Percentiles rank a stretch among this genome's conserved stretches.
These are phyloP conservation scores for Pogonognathellus flavescens DNA, from an alignment of 1,140 invertebrate species.

Conservation along the genomic window DNA sequence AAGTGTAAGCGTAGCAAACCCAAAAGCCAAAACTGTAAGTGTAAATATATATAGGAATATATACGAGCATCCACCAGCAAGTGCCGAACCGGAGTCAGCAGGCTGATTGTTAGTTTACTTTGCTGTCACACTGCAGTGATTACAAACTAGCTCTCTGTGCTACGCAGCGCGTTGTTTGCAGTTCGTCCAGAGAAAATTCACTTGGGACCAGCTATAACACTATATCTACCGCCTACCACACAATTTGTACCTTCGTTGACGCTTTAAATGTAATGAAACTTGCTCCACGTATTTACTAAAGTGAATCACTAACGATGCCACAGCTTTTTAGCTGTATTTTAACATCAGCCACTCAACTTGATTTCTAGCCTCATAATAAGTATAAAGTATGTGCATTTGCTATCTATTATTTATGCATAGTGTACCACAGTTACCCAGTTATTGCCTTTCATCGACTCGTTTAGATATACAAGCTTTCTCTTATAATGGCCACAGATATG, in stretches of 20 bases:
- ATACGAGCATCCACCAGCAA: too few relatives aligned
- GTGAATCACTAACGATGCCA: background rate
- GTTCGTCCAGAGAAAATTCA: slow-evolving; percentile 27
- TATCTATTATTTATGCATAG: too few relatives aligned
- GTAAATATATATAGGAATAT: too few relatives aligned
- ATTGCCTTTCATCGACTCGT: too few relatives aligned
- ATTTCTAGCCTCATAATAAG: background rate
- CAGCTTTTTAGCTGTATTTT: background rate
- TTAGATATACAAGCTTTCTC: too few relatives aligned
- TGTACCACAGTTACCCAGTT: too few relatives aligned
- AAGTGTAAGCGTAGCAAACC: background rate
- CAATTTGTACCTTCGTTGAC: background rate
- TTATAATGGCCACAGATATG: too few relatives aligned
- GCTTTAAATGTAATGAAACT: slow-evolving; percentile 19
- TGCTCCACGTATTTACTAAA: background rate
- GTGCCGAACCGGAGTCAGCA: background rate
- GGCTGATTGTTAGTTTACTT: slow-evolving; percentile 6
- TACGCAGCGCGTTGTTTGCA: background rate
- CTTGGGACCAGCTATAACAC: slow-evolving; percentile 17
- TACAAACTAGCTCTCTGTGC: background rate
- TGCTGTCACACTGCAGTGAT: slow-evolving; percentile 43
- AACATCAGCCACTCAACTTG: background rate
- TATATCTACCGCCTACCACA: background rate
- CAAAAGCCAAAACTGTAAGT: background rate
- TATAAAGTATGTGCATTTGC: background rate